Base-by-base conservation (phyloP, 2,797 vertebrate genomes). In the Myripristis murdjan region DNA sequence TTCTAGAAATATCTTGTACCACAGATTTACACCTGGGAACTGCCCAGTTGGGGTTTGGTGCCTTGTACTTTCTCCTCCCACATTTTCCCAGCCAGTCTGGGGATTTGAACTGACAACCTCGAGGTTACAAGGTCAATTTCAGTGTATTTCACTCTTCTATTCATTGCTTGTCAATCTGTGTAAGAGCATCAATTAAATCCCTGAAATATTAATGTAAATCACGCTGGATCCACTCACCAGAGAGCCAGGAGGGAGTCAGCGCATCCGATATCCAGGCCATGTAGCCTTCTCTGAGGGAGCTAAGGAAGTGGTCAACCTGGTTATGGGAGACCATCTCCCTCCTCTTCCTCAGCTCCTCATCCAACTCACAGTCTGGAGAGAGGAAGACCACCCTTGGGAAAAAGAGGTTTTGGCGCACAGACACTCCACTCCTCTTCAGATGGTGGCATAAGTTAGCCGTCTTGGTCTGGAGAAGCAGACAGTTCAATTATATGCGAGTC, bases 201-300 rank as follows among this genome's bases (percentile, higher is more conserved):
- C 7, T 41, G 2, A 31, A 35, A 3, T 10, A 8, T 31, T 37
- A 4, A 43, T 41, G 10, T n/a, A 6, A 15, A 31, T 35, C 43
- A 10, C 52, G 49, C 26, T 12, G 24, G 14, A 14, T 1, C 9
- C 6, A 67, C 87, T 86, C 72, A 95, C 95, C 95, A 24, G 93
- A 93, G 52, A 95, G 73, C 94, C 93, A 95, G 26, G 93, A 92
- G 2, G 95, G 95, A 2, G 91, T 94, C 53, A 95, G 28, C 1
- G 92, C 88, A 15, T 94, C 92, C 11, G 90, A 85, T 10, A 95
- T 83, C 93, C 95, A 94, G 78, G 87, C 74, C 66, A 88, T 8
- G 54, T 93, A 95, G 26, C 91, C 77, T 59, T 92, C 91, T 44
- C 69, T 91, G 76, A 95, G 93, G 28, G 93, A 94, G 33, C 20